These are phyloP conservation scores for Xyliphius kryptos DNA, from an alignment of 2,113 vertebrate genomes.

Conservation along the genomic window DNA sequence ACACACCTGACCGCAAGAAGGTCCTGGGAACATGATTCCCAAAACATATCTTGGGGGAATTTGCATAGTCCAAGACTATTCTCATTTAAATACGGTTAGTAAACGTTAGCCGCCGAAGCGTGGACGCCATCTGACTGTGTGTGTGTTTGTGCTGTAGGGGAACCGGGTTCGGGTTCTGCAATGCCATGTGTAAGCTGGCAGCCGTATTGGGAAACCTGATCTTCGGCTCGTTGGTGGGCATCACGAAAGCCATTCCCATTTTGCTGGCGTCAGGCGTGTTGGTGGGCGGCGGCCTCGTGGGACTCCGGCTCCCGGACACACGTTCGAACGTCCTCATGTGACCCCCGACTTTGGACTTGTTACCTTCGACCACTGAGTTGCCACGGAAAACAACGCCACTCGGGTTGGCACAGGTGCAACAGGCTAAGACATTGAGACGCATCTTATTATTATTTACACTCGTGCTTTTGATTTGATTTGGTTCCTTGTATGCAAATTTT, in stretches of 20 bases:
- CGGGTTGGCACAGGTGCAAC: constrained; percentile 22
- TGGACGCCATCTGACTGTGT: no score
- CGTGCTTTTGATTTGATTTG: no score
- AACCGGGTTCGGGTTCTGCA: constrained; percentile 97
- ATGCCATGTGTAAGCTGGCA: constrained; percentile 91
- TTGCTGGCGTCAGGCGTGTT: constrained; percentile 91
- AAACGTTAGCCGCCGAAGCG: no score
- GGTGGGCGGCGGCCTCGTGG: constrained; percentile 86
- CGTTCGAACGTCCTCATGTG: constrained; percentile 73
- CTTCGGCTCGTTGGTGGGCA: constrained; percentile 89
- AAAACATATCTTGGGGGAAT: no score
- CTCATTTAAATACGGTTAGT: no score
- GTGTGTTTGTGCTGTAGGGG: constrained; percentile 62
- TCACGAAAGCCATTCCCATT: constrained; percentile 91
- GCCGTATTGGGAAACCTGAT: constrained; percentile 92
- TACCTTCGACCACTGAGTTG: no score
- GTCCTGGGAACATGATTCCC: no score
- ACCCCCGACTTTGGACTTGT: no score
- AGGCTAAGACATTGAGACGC: constrained; percentile 13
- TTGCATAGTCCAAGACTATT: no score
- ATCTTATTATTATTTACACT: no score
- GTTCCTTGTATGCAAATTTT: constrained; percentile 16
- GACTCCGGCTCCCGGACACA: constrained; percentile 88
- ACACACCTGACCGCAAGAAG: no score
- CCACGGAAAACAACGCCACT: constrained; percentile 25